phyloP scores from a whole-genome alignment of 2,113 vertebrate species.

The Dicaeum eximium region DNA sequence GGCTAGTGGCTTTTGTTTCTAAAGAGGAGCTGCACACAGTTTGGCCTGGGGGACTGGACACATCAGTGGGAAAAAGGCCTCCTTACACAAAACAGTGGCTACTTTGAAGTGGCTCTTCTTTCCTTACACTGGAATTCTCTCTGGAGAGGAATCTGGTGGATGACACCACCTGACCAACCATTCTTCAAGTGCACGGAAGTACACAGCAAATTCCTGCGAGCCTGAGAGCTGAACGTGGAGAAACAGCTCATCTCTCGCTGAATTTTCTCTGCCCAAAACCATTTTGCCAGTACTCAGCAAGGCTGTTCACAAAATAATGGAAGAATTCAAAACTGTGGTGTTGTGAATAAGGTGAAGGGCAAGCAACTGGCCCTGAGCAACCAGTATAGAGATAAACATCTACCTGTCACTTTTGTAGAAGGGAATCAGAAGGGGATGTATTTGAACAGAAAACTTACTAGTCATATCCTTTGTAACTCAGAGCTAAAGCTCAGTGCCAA shows the following conservation, averaged over 20 bases:
- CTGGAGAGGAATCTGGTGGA: not conserved
- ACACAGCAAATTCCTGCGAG: not conserved
- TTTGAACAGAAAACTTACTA: not conserved
- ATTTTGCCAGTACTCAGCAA: not conserved
- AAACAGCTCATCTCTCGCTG: not conserved
- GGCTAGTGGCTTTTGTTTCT: not conserved
- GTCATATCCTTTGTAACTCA: not conserved
- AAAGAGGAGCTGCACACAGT: not conserved
- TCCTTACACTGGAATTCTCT: not conserved
- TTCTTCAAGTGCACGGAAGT: not conserved
- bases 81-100: not conserved
- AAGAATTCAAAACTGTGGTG: not conserved
- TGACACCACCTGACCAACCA: not conserved
- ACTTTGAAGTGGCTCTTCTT: conserved; percentile 9
- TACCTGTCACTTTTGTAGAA: not conserved
- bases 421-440: not conserved
- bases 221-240: not conserved
- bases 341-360: not conserved
- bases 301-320: not conserved
- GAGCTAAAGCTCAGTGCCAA: not conserved
- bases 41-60: not conserved
- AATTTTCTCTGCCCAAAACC: not conserved
- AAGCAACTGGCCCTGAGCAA: not conserved
- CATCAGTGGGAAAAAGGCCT: not conserved
- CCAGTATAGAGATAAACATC: not conserved